Evolutionary conservation across 2,888 invertebrate genomes (phyloP).

Genomic region (Diachrysia chrysitis): DNA sequence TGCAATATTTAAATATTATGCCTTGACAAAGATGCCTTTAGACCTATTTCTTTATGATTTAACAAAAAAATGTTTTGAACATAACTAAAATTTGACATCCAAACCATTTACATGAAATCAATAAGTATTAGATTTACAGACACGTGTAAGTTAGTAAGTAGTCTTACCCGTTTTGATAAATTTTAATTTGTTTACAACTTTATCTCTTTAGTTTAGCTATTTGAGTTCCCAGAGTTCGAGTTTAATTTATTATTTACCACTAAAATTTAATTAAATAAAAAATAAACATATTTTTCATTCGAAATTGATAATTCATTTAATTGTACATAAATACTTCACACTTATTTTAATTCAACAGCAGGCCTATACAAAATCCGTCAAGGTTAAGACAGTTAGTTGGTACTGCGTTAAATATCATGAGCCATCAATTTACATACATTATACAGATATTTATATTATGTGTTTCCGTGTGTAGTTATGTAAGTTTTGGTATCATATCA

Average conservation of each 20-base stretch:
- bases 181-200: too few species aligned
- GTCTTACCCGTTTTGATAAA: too few species aligned
- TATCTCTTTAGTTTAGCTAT: too few species aligned
- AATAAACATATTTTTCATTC: background rate
- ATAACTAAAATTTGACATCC: too few species aligned
- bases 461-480: constrained; percentile 41
- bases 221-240: too few species aligned
- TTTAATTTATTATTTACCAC: too few species aligned
- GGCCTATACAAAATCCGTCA: constrained; percentile 40
- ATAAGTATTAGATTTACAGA: too few species aligned
- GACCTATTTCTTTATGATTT: too few species aligned
- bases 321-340: constrained; percentile 1
- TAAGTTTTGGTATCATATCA: constrained; percentile 37
- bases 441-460: constrained; percentile 23
- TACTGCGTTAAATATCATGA: constrained; percentile 48
- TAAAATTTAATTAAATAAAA: too few species aligned
- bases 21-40: background rate
- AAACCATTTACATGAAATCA: too few species aligned
- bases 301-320: background rate
- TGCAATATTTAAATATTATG: background rate
- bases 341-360: constrained; percentile 11
- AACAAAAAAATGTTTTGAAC: too few species aligned
- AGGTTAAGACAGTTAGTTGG: constrained; percentile 31
- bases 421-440: constrained; percentile 58
- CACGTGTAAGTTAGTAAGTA: too few species aligned